Evolutionary conservation across 2,113 vertebrate genomes (phyloP), one percentile per base, ranked within the genome.

Genomic region (Garra rufa): DNA sequence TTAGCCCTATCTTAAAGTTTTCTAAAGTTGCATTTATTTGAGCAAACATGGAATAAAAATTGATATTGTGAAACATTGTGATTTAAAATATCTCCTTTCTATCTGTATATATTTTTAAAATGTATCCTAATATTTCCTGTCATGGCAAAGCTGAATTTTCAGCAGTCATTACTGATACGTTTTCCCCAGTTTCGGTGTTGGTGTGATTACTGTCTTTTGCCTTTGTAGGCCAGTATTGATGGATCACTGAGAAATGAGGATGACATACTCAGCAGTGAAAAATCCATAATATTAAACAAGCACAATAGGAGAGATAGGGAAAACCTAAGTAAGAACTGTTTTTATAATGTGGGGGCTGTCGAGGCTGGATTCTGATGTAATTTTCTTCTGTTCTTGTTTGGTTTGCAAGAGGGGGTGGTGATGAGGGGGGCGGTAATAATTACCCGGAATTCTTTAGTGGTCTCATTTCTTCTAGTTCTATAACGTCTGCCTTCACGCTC

Each of bases 401-500:
- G 76, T 63, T 73, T 52, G 65, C 6, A 24, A 48, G 65, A 34
- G 43, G 67, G n/a, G 78, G 69, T 74, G 55, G 46, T 84, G 48
- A 76, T 65, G 30, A 69, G 59, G 30, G 74, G 48, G 74, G 73
- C 11, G 7, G 52, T 24, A 83, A 63, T 81, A 84, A 83, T 76
- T 73, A 57, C 19, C 24, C 57, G 67, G 48, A n/a, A 43, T 81
- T 52, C 44, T 55, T 78, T 61, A 34, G 76, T 30, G 57, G 43
- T 71, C 46, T 87, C 82, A 83, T 87, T 83, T 63, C 69, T 83
- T 59, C 48, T 38, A 4, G 65, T 44, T 83, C 65, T 57, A n/a
- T 78, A 79, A 76, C 75, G 38, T 70, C n/a, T 80, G 21, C 71
- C 26, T 82, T 63, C 76, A 73, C 17, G 41, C 34, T 85, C 34